Conservation (phyloP, 2,113 vertebrate genomes). For the Stomatorhinus ivindoensis region DNA sequence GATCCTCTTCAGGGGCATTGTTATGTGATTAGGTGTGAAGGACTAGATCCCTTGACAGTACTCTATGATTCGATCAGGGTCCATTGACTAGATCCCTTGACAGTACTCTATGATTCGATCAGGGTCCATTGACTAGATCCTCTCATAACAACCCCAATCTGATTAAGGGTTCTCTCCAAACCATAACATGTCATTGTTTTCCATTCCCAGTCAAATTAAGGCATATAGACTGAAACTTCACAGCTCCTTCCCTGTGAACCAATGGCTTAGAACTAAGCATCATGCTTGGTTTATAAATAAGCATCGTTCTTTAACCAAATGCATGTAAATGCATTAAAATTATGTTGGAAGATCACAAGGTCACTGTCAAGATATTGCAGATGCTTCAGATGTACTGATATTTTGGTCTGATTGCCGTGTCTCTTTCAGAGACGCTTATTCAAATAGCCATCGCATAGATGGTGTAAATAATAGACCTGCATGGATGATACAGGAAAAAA, state of each 20-base stretch:
- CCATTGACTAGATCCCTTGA: constrained; percentile 7
- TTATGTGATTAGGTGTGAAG: background rate
- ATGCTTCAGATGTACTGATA: background rate
- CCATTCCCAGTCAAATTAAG: constrained; percentile 4
- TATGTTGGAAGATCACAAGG: background rate
- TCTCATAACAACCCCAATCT: background rate
- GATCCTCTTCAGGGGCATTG: background rate
- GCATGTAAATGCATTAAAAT: no score
- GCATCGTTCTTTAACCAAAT: background rate
- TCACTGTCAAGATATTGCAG: background rate
- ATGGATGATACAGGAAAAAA: background rate
- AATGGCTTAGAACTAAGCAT: background rate
- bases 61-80: background rate
- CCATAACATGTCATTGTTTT: constrained; percentile 7
- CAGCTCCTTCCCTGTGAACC: background rate
- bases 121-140: constrained; percentile 5
- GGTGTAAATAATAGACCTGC: background rate
- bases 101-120: background rate
- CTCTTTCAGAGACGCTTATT: background rate
- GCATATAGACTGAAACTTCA: background rate
- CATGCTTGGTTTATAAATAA: background rate
- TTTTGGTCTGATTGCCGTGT: background rate
- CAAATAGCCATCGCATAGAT: background rate
- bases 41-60: constrained; percentile 10
- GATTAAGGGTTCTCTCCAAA: constrained; percentile 6